Base-by-base conservation (phyloP, 2,888 invertebrate species). In the Euproctis similis region DNA sequence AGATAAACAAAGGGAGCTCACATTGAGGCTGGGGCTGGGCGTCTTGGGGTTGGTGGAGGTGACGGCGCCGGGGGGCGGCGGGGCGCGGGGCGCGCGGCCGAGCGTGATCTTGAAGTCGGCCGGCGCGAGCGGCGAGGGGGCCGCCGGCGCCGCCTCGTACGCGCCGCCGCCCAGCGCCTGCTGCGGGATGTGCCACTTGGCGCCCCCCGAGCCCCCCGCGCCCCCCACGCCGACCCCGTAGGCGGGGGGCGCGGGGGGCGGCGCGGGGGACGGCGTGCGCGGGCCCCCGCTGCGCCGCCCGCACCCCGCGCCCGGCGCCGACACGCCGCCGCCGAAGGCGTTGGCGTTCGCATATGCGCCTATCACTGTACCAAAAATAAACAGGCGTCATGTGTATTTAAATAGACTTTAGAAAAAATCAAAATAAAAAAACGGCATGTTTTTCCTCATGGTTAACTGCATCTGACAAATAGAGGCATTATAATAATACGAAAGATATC, bases 21-120 rank as follows among this genome's bases (percentile, higher is more conserved):
- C 87, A 70, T 85, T 86, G 57, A 89, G 88, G 64, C 89, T 90
- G 31, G 93, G 93, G 68, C 92, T 92, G 33, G 93, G 94, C 39
- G 93, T 93, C 86, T 93, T 93, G 44, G 93, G 92, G 75, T 93
- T 92, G 47, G 93, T 93, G 43, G 93, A 93, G 37, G 92, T 90
- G 46, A 91, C 90, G 40, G 77, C 62, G 58, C 69, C 53, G 48
- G 65, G 37, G 35, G 39, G 31, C 29, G 49, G 36, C 38, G 30
- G 28, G 48, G 45, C 26, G 32, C 19, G 28, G 18, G 9, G 9
- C 37, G 30, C 34, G 53, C 35, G 51, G 37, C 87, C 87, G 41
- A 91, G 74, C 10, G 89, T 90, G 46, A 92, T 92, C 77, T 91
- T 92, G 73, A 86, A 92, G 54, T 90, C 89, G 49, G 42, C 46